Conservation (phyloP, 2,113 vertebrate species). For the Pagrus major region DNA sequence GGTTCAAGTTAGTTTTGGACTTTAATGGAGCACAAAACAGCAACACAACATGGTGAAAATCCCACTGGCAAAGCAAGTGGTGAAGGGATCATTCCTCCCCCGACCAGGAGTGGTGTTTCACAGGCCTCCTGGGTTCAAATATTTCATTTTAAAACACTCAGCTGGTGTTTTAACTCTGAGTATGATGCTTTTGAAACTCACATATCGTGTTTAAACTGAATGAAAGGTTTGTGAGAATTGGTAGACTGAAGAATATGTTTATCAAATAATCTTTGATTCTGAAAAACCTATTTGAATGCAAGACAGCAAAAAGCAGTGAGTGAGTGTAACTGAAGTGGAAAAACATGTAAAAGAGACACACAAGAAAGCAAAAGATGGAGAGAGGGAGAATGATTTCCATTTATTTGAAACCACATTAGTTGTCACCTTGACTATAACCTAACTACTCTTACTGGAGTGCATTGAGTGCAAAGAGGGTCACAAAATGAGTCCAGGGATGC, state of each 20-base stretch:
- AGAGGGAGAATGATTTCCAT: background rate
- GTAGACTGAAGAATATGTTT: constrained; percentile 15
- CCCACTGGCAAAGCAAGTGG: background rate
- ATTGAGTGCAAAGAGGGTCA: background rate
- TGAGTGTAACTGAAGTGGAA: background rate
- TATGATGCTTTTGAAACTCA: background rate
- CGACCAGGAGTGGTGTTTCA: background rate
- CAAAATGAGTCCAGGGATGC: background rate
- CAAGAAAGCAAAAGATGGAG: background rate
- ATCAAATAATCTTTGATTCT: background rate
- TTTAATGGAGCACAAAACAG: constrained; percentile 1
- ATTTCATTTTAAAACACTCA: background rate
- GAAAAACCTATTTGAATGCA: constrained; percentile 14
- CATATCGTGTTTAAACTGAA: background rate
- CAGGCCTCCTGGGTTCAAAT: background rate
- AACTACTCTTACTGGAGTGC: background rate
- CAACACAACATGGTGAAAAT: background rate
- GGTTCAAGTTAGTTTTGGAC: background rate
- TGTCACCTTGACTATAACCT: background rate
- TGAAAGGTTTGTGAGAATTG: constrained; percentile 9
- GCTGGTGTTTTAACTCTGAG: background rate
- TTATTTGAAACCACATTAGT: background rate
- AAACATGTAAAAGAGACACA: background rate
- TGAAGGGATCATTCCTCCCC: background rate
- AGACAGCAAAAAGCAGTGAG: background rate